Conservation (phyloP, 2,797 vertebrate genomes). For the Danio albolineatus region DNA sequence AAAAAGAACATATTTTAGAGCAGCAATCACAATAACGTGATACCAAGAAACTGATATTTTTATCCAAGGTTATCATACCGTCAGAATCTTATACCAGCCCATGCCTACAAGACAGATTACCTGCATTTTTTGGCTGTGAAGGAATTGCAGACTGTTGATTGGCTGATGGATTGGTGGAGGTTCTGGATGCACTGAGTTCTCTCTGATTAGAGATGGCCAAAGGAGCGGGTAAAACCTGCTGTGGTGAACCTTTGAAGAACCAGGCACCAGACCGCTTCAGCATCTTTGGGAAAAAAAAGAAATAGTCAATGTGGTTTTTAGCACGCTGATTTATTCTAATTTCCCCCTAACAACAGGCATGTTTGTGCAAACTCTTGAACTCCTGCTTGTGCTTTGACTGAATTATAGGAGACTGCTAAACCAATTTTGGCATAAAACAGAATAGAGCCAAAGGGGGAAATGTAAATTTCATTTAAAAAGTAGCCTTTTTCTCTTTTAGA, state of each 20-base stretch:
- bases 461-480: constrained; percentile 31
- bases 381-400: constrained; percentile 2
- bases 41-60: no score
- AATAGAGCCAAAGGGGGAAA: constrained; percentile 19
- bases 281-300: constrained; percentile 75
- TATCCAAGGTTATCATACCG: no score
- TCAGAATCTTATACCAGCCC: no score
- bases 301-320: background rate
- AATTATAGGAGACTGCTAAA: constrained; percentile 13
- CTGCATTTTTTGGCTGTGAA: constrained; percentile 40
- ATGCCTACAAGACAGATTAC: background rate
- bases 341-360: no score
- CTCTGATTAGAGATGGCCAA: constrained; percentile 82
- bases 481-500: background rate
- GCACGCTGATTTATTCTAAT: background rate
- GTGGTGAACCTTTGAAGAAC: constrained; percentile 94
- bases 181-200: constrained; percentile 60
- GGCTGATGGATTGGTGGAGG: constrained; percentile 21
- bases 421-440: constrained; percentile 30
- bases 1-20: no score
- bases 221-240: constrained; percentile 84
- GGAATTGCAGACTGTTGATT: constrained; percentile 49
- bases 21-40: no score
- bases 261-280: constrained; percentile 95
- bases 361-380: constrained; percentile 4